Evolutionary conservation across 2,888 invertebrate genomes (phyloP).

Genomic region (Mechanitis messenoides): DNA sequence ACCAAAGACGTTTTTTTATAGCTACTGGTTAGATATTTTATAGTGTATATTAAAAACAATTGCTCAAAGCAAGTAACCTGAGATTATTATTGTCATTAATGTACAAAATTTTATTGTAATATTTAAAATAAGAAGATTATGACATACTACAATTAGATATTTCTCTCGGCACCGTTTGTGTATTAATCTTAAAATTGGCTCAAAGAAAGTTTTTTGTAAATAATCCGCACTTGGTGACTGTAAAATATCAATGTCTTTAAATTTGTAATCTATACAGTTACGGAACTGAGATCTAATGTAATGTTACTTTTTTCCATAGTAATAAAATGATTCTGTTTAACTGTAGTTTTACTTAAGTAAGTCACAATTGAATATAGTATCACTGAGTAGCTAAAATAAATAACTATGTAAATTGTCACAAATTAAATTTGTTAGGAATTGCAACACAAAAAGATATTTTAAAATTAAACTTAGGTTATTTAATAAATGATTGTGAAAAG

Average conservation of each 20-base stretch:
- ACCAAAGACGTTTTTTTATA: background rate
- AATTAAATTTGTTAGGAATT: no score
- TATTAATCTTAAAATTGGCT: constrained; percentile 13
- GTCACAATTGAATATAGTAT: background rate
- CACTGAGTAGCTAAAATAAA: no score
- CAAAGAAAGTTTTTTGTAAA: constrained; percentile 19
- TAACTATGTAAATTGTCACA: no score
- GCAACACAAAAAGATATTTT: no score
- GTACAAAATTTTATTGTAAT: constrained; percentile 22
- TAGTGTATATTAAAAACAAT: constrained; percentile 10
- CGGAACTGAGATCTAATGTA: constrained; percentile 28
- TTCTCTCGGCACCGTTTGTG: constrained; percentile 7
- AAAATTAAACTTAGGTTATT: no score
- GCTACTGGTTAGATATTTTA: background rate
- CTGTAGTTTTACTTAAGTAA: constrained; percentile 14
- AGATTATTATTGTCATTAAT: constrained; percentile 19
- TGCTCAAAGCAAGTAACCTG: constrained; percentile 24
- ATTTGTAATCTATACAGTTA: constrained; percentile 22
- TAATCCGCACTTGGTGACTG: constrained; percentile 24
- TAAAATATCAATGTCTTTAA: constrained; percentile 15
- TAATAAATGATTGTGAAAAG: no score
- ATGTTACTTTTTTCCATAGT: constrained; percentile 23
- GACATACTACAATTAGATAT: constrained; percentile 8
- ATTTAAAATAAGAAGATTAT: constrained; percentile 14
- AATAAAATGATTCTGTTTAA: constrained; percentile 26